These are phyloP conservation scores for Brachyopa scutellaris DNA, from an alignment of 2,888 invertebrate species.

Conservation along the genomic window DNA sequence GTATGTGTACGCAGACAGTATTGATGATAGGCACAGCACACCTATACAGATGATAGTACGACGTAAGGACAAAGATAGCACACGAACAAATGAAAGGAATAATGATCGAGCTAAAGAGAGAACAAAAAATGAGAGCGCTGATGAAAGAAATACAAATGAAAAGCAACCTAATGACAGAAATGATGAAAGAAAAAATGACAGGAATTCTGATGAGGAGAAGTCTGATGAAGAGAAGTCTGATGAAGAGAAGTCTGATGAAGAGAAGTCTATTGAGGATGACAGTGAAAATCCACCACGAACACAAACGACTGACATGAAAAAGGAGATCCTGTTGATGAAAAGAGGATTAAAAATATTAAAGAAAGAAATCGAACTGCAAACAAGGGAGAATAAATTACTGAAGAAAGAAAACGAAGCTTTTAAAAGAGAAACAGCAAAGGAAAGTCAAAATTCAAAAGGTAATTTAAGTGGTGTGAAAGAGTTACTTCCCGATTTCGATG, in stretches of 20 bases:
- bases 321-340: conserved; percentile 14
- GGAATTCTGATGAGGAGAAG: background rate
- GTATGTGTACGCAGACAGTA: background rate
- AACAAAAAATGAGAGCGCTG: too few species aligned
- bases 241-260: background rate
- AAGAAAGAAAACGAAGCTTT: conserved; percentile 8
- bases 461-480: conserved; percentile 17
- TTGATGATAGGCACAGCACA: conserved; percentile 4
- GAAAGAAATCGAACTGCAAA: conserved; percentile 24
- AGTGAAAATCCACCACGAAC: background rate
- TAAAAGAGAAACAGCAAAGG: background rate
- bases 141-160: too few species aligned
- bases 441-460: conserved; percentile 5
- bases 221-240: background rate
- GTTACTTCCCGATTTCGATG: conserved; percentile 1
- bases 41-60: background rate
- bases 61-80: background rate
- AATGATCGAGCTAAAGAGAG: background rate
- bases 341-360: conserved; percentile 5
- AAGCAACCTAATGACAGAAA: background rate
- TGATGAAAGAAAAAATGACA: conserved; percentile 18
- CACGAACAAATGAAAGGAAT: background rate
- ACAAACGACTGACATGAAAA: conserved; percentile 1
- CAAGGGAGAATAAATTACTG: conserved; percentile 15
- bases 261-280: background rate